Conservation (phyloP, 1,140 invertebrate genomes). For the Drosophila orena region DNA sequence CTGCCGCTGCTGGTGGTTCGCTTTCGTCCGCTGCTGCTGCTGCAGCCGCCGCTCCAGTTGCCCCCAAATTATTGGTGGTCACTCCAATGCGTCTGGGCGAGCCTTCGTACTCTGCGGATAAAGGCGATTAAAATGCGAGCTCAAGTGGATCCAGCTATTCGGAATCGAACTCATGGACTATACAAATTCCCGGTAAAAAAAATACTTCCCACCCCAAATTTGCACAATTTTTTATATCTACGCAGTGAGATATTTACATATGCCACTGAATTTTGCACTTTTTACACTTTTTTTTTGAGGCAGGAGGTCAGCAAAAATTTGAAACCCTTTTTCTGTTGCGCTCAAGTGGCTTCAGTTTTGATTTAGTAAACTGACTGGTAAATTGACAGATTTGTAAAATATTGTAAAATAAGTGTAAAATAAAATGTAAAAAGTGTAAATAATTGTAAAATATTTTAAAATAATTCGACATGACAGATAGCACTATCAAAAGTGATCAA, state of each 20-base stretch:
- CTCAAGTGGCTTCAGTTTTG: neutral
- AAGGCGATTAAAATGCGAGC: neutral
- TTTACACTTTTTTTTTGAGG: neutral
- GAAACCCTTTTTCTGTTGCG: neutral
- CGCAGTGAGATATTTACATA: neutral
- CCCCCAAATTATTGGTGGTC: slow-evolving; percentile 41
- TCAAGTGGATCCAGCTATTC: neutral
- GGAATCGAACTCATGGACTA: too few relatives aligned
- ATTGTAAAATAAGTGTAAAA: too few relatives aligned
- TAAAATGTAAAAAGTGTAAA: too few relatives aligned
- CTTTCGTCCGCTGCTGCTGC: slow-evolving; percentile 57
- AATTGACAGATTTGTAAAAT: too few relatives aligned
- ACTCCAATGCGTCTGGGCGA: slow-evolving; percentile 93
- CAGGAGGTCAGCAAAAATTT: neutral
- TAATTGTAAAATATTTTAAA: too few relatives aligned
- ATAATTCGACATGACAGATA: too few relatives aligned
- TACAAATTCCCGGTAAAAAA: neutral
- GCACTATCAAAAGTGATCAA: neutral
- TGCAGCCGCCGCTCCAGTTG: slow-evolving; percentile 21
- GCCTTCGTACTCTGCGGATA: slow-evolving; percentile 91
- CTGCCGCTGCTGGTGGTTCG: slow-evolving; percentile 58
- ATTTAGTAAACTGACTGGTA: neutral
- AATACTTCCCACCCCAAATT: neutral
- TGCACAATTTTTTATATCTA: neutral
- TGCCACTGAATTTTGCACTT: neutral